Evolutionary conservation across 2,113 vertebrate genomes (phyloP).

Genomic region (Podilymbus podiceps): DNA sequence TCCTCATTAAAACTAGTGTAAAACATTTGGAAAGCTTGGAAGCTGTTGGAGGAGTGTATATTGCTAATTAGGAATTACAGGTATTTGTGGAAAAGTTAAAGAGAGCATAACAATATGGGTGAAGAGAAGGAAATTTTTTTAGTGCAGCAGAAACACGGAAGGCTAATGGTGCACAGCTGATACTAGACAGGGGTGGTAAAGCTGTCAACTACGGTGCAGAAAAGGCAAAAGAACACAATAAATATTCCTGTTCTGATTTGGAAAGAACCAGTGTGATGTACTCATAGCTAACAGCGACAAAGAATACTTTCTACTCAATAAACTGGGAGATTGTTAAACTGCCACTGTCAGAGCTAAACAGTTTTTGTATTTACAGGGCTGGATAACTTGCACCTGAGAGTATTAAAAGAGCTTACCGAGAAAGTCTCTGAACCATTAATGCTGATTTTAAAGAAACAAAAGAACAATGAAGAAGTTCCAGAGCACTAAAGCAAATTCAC

Average conservation of each 20-base stretch:
- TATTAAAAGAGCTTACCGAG: neutral
- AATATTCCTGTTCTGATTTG: neutral
- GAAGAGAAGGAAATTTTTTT: neutral
- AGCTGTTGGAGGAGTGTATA: neutral
- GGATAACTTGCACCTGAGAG: neutral
- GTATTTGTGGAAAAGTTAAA: neutral
- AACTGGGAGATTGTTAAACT: neutral
- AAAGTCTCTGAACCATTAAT: neutral
- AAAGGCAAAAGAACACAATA: neutral
- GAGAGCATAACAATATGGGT: neutral
- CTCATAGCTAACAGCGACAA: neutral
- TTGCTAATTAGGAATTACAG: neutral
- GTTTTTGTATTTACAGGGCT: neutral
- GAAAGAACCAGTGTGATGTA: neutral
- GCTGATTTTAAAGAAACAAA: neutral
- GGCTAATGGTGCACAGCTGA: neutral
- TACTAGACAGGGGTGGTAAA: neutral
- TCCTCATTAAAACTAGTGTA: neutral
- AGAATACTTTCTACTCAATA: neutral
- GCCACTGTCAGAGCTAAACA: neutral
- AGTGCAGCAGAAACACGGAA: neutral
- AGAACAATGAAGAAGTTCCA: neutral
- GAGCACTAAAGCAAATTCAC: neutral
- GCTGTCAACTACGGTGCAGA: neutral
- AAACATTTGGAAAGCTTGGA: neutral